These are phyloP conservation scores for Epistrophe grossulariae DNA, from an alignment of 2,888 invertebrate genomes.

Conservation along the genomic window DNA sequence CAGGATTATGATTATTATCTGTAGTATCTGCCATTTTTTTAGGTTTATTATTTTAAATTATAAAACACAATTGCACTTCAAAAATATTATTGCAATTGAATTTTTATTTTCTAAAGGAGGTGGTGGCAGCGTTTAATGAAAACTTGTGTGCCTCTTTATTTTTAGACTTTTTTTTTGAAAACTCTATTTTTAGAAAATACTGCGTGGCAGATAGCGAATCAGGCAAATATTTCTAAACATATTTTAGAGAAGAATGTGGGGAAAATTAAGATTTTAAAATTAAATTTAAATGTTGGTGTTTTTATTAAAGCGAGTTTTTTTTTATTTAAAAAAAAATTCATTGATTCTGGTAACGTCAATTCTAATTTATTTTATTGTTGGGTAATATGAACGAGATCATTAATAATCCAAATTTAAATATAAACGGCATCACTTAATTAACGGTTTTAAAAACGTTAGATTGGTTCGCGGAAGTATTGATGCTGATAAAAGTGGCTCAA, in stretches of 20 bases:
- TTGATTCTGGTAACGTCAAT: too few relatives aligned
- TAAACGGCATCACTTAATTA: too few relatives aligned
- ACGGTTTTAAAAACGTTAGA: too few relatives aligned
- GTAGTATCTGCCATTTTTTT: constrained; percentile 49
- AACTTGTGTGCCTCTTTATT: constrained; percentile 53
- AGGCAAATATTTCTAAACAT: constrained; percentile 11
- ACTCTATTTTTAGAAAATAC: constrained; percentile 70
- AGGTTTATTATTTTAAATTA: background rate
- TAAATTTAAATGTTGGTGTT: background rate
- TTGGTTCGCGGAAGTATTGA: too few relatives aligned
- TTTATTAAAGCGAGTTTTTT: too few relatives aligned
- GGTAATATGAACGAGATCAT: too few relatives aligned
- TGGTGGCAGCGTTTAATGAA: constrained; percentile 42
- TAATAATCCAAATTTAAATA: too few relatives aligned
- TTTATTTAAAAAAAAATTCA: too few relatives aligned
- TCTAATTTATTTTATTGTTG: too few relatives aligned
- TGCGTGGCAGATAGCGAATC: constrained; percentile 51
- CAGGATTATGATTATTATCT: constrained; percentile 38
- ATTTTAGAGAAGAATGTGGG: background rate
- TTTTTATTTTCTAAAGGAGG: constrained; percentile 21
- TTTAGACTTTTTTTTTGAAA: constrained; percentile 68
- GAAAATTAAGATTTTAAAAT: background rate
- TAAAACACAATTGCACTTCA: constrained; percentile 1
- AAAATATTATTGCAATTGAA: constrained; percentile 10
- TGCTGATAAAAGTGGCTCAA: too few relatives aligned